Conservation (phyloP, 2,113 vertebrate genomes). For the Lutjanus erythropterus region DNA sequence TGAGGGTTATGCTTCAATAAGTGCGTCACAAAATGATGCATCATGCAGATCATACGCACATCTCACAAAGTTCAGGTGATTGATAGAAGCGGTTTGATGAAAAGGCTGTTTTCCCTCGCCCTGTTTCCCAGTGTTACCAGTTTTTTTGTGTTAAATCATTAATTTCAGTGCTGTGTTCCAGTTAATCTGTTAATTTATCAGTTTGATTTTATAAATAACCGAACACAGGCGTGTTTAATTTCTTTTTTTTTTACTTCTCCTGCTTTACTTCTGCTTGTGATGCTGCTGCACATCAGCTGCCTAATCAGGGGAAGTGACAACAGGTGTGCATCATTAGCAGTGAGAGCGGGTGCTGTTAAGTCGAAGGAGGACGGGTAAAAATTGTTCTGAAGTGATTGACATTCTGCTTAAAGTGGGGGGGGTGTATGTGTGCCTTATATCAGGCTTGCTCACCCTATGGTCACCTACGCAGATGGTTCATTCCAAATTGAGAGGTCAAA, state of each 20-base stretch:
- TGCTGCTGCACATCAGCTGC: not conserved
- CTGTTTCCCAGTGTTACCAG: not conserved
- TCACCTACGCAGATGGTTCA: not conserved
- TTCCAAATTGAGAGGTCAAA: not conserved
- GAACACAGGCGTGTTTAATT: not conserved
- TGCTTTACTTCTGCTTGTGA: not conserved
- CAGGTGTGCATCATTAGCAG: constrained; percentile 2
- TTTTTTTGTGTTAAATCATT: not conserved
- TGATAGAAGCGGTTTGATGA: not conserved
- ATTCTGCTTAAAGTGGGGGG: not conserved
- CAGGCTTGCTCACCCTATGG: not conserved
- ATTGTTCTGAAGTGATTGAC: not conserved
- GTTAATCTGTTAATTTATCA: not conserved
- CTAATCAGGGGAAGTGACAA: not conserved
- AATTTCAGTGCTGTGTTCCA: not conserved
- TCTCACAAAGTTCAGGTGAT: not conserved
- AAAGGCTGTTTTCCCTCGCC: not conserved
- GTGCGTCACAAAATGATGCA: not conserved
- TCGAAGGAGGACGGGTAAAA: not conserved
- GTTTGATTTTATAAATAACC: not conserved
- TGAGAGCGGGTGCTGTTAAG: not conserved
- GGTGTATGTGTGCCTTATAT: rapidly evolving
- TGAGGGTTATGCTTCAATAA: not conserved
- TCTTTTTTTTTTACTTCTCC: not conserved
- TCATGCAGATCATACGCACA: not conserved